phyloP scores from a whole-genome alignment of 1,140 invertebrate genomes.

The Philotrypesis tridentata region DNA sequence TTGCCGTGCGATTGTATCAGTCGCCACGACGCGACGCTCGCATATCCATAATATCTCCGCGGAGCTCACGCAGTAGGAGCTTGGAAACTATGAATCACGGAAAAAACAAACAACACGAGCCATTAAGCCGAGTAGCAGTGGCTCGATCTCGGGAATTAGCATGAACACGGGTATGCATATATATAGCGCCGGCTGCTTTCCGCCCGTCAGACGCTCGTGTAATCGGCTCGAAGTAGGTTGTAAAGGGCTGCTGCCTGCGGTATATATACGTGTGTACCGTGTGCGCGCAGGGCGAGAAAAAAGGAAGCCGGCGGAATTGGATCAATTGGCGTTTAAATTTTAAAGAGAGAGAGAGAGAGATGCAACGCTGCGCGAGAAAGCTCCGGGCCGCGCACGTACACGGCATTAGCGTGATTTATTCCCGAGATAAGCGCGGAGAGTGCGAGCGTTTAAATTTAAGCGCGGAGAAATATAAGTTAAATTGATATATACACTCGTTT shows the following conservation, averaged over 20 bases:
- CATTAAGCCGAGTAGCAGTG: background rate
- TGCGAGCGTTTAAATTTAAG: background rate
- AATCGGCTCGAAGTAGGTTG: background rate
- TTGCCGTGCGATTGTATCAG: too few relatives aligned
- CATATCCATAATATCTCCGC: background rate
- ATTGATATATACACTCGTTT: too few relatives aligned
- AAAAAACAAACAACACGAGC: background rate
- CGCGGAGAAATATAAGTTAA: background rate
- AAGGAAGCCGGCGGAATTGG: background rate
- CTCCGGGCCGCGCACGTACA: background rate
- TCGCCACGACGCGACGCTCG: too few relatives aligned
- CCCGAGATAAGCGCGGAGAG: background rate
- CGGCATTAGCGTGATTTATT: slow-evolving; percentile 21
- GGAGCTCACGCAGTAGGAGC: background rate
- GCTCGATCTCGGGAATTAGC: background rate
- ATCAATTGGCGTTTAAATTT: slow-evolving; percentile 12
- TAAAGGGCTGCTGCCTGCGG: too few relatives aligned
- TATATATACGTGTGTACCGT: too few relatives aligned
- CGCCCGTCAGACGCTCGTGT: background rate
- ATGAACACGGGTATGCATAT: background rate
- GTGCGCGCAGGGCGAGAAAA: background rate
- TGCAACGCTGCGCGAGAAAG: background rate
- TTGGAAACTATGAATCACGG: background rate
- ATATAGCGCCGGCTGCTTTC: background rate
- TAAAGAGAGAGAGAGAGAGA: too few relatives aligned